Evolutionary conservation across 1,140 invertebrate species (phyloP), one percentile per base, ranked within the genome.

Genomic region (Nilaparvata lugens): DNA sequence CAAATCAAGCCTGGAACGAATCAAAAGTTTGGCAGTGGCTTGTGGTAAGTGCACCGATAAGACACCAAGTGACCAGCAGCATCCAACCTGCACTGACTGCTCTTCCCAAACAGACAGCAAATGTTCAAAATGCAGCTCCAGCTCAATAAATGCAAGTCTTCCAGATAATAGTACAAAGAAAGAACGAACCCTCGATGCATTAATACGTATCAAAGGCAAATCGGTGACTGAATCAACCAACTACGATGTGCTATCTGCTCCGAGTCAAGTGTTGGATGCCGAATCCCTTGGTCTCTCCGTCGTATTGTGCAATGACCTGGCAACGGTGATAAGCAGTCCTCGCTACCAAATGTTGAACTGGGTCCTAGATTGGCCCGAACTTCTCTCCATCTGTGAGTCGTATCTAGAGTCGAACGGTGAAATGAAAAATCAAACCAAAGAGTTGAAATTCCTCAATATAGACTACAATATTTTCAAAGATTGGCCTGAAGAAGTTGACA

Each of bases 391-490:
- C 7, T 85, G 83, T 70, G 76, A 81, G 52, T 75, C 77, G 40
- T 85, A 84, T 66, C 65, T 84, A 14, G 74, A 79, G 14, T 78
- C 83, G 61, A 75, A 77, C 0, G 78, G 83, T 56, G 75, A 78
- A 24, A 79, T 81, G 66, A 75, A 80, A 19, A 81, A 79, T 62
- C 60, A 54, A 53, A 79, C 79, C 52, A 82, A 81, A 38, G 80
- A 82, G 61, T 68, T 84, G 4, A 84, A 84, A 66, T 84, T 79
- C 68, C 67, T 84, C 0, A 82, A 84, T 59, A 81, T 84, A 54
- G 82, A 84, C 69, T 84, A 84, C 64, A 80, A 78, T 28, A 79
- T 81, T 63, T 84, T 83, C 64, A 78, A 79, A 62, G 75, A 80
- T 68, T 78, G 77, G 67, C 80, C 81, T 2, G 75, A 74, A 19